These are phyloP conservation scores for Chlorospingus flavigularis DNA, from an alignment of 2,797 vertebrate genomes.

Conservation along the genomic window DNA sequence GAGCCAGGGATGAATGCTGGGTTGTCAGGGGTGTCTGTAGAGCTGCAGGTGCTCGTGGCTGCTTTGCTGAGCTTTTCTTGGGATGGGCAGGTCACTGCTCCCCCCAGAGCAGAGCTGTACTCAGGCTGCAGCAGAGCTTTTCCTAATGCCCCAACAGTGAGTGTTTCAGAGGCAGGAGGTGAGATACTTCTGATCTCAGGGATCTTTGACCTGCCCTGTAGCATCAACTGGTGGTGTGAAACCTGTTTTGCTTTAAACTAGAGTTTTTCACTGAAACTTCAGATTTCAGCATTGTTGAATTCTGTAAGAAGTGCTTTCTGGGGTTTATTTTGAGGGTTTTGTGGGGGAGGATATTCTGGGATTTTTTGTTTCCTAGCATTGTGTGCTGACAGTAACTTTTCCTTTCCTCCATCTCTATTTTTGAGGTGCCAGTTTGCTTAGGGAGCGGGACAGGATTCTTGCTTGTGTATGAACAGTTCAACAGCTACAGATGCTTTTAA, in stretches of 20 bases:
- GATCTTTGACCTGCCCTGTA: not conserved
- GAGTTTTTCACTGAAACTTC: not conserved
- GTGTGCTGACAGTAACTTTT: not conserved
- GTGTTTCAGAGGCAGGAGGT: not conserved
- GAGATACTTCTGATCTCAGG: not conserved
- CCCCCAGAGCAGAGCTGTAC: not conserved
- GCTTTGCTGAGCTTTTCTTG: not conserved
- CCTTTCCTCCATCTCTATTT: not conserved
- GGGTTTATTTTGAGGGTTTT: not conserved
- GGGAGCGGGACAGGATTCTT: not conserved
- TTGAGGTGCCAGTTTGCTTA: not conserved
- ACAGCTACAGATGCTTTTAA: not conserved
- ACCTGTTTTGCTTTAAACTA: not conserved
- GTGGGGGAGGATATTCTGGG: not conserved
- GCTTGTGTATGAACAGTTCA: not conserved
- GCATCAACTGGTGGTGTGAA: not conserved
- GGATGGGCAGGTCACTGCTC: not conserved
- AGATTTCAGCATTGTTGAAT: not conserved
- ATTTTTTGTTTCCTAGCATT: not conserved
- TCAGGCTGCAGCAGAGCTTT: not conserved
- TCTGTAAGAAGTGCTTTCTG: not conserved
- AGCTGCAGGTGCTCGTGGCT: not conserved
- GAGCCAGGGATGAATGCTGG: not conserved
- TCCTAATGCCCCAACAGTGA: not conserved
- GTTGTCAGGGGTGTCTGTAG: not conserved